Evolutionary conservation across 2,797 vertebrate genomes (phyloP), one percentile per base, ranked within the genome.

Genomic region (Hybognathus amarus): DNA sequence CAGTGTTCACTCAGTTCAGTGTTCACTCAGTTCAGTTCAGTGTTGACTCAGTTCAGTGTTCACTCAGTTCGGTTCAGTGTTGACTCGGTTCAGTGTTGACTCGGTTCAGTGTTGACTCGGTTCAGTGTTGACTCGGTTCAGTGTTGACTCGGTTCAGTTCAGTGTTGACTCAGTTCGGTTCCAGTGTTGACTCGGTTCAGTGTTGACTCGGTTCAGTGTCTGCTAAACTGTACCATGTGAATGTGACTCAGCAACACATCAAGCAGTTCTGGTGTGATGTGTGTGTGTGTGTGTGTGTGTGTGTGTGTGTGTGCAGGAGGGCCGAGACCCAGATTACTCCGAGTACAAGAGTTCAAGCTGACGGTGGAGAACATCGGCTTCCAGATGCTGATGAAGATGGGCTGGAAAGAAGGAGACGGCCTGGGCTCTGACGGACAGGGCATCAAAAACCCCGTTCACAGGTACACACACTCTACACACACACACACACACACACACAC

Each of bases 301-400:
- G 30, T n/a, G n/a, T n/a, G n/a, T 27, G 45, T 22, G 64, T 22
- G 73, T 88, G 61, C 94, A 99, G 98, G 98, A 99, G 88, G 98
- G 98, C 50, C 95, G 97, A 0, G 97, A 99, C 74, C 98, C 98
- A 0, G 98, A 99, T 92, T 98, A 98, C 90, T 99, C 98, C 0
- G 98, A 99, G 90, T 99, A 99, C 92, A 99, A 99, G 90, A 99
- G 89, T 99, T 99, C 92, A 99, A 98, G 89, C 91, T 99, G 93
- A 99, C 98, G 0, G 97, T 99, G 90, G 98, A 99, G 88, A 99
- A 99, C 93, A 97, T 99, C 0, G 98, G 98, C 83, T 99, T 98
- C 93, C 96, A 97, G 85, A 99, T 99, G 98, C 95, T 99, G 38
- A 98, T 99, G 97, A 99, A 99, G 90, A 99, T 99, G 98, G 98